These are phyloP conservation scores for Epinotia brunnichana DNA, from an alignment of 2,888 invertebrate species.

Conservation along the genomic window DNA sequence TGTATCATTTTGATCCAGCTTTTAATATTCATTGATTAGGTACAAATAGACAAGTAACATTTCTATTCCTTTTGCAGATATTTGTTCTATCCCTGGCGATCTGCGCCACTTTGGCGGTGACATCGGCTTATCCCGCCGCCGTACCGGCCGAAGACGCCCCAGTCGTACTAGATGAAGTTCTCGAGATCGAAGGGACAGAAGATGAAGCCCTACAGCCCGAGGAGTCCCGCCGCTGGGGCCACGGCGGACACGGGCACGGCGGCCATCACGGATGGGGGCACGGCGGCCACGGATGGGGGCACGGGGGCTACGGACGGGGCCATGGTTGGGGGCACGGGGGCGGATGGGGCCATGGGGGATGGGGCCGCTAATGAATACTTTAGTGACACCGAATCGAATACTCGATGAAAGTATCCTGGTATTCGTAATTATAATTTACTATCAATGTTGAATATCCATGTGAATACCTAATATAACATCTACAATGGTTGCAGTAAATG, in stretches of 20 bases:
- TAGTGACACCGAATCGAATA: not conserved
- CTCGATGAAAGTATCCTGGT: not conserved
- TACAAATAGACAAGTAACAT: not conserved
- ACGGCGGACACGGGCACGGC: not conserved
- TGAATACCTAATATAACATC: no score
- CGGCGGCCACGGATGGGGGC: not conserved
- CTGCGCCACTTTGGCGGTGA: constrained; percentile 21
- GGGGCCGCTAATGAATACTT: not conserved
- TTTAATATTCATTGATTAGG: no score
- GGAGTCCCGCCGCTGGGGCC: constrained; percentile 18
- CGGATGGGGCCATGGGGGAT: not conserved
- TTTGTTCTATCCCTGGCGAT: constrained; percentile 13
- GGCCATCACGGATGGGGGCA: not conserved
- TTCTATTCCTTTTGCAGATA: constrained; percentile 10
- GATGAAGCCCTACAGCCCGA: constrained; percentile 7
- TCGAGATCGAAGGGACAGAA: not conserved
- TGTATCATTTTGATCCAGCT: no score
- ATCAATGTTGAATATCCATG: no score
- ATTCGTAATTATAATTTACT: not conserved
- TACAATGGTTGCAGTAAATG: no score
- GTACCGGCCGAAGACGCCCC: constrained; percentile 11
- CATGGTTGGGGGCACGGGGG: not conserved
- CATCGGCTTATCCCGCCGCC: constrained; percentile 11
- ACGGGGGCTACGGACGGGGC: constrained; percentile 8
- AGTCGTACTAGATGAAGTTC: not conserved